These are phyloP conservation scores for Heteractis magnifica DNA, from an alignment of 92 coral and sea anemone genomes.

Conservation along the genomic window DNA sequence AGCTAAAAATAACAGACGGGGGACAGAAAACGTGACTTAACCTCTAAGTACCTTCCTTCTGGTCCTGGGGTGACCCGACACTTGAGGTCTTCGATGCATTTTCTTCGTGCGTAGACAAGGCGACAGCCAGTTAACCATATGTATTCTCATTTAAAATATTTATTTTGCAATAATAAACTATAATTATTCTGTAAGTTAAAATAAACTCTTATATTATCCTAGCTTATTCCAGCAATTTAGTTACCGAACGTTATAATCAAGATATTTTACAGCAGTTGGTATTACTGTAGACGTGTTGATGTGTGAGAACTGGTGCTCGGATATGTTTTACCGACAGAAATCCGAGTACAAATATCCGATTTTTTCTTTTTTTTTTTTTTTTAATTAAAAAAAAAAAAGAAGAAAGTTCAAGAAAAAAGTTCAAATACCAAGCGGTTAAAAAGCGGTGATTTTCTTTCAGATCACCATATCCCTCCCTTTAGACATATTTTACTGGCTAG, in stretches of 20 bases:
- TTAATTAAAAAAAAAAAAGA: not conserved
- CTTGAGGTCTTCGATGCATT: not conserved
- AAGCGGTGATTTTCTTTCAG: constrained; percentile 7
- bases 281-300: too few species aligned
- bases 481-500: constrained; percentile 14
- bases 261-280: too few species aligned
- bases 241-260: too few species aligned
- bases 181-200: not conserved
- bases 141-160: not conserved
- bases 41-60: constrained; percentile 14
- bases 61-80: not conserved
- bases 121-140: constrained; percentile 6
- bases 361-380: not conserved
- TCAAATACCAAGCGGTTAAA: constrained; percentile 2
- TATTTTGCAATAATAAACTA: not conserved
- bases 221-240: not conserved
- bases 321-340: not conserved
- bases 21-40: constrained; percentile 14
- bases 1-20: constrained; percentile 9
- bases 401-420: constrained; percentile 2
- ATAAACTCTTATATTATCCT: not conserved
- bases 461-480: not conserved
- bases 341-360: not conserved
- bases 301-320: too few species aligned
- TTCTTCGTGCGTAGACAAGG: constrained; percentile 19